Base-by-base conservation (phyloP, 2,888 invertebrate genomes). In the Monopis laevigella region DNA sequence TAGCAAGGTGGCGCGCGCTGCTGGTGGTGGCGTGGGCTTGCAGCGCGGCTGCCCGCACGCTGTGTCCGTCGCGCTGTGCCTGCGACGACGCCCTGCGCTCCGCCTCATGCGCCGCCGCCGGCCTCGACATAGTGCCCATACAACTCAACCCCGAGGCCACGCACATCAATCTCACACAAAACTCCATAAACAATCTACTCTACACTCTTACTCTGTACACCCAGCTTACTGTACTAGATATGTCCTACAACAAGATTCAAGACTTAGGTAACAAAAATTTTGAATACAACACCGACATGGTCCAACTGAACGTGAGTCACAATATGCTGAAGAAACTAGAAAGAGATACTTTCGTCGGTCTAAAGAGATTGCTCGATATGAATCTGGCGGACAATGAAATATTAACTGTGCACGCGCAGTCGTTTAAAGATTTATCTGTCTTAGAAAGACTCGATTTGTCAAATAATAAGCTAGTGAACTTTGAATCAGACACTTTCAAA, bases 111-210 rank as follows among this genome's bases (percentile, higher is more conserved):
- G 87, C 88, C 50, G 86, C 86, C 56, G 91, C 92, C 41, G 86
- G 86, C 46, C 84, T 94, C 50, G 92, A 92, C 63, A 89, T 92
- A 53, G 90, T 94, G 41, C 94, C 94, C 45, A 93, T 93, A 53
- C 93, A 93, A 62, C 83, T 94, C 51, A 94, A 94, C 69, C 96
- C 96, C 28, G 92, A 92, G 63, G 86, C 92, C 39, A 87, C 86
- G 40, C 87, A 88, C 68, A 88, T 96, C 59, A 90, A 91, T 62
- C 85, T 96, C 43, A 88, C 89, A n/a, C 85, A 88, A 61, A 96
- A 96, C 69, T 86, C 87, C 51, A 92, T 96, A 59, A 84, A 86
- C 58, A 87, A 86, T 57, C 84, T 96, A 5, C 87, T 89, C 49
- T 89, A 88, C 63, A 88, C 91, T 13, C 85, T 94, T 58, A 85